A percentile compares a stretch with the other conserved stretches of the same genome.
These are phyloP conservation scores for Dynastes maya DNA, from an alignment of 2,888 invertebrate genomes.

Conservation along the genomic window DNA sequence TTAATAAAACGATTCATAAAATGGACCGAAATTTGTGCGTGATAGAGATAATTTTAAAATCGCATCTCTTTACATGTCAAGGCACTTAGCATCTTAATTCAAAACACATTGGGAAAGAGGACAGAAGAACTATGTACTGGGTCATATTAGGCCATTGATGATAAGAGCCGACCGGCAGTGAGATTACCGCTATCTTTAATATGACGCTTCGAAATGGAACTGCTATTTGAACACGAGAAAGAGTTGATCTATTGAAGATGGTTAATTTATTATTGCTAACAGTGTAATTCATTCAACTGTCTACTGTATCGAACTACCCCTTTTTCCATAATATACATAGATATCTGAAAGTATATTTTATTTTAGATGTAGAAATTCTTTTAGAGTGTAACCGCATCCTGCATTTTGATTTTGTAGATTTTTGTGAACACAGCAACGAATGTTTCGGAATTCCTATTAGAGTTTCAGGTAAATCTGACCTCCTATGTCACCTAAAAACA, in stretches of 20 bases:
- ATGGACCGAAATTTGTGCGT: background rate
- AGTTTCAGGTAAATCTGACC: too few species aligned
- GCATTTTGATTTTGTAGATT: too few species aligned
- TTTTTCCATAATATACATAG: background rate
- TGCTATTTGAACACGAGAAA: constrained; percentile 19
- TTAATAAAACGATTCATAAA: background rate
- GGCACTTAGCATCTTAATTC: constrained; percentile 33
- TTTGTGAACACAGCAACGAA: too few species aligned
- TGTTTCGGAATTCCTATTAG: too few species aligned
- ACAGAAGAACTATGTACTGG: constrained; percentile 27
- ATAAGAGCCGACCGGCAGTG: constrained; percentile 47
- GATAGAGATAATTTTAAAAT: background rate
- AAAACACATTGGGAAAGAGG: constrained; percentile 45
- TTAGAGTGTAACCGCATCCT: too few species aligned
- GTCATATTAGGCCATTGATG: constrained; percentile 38
- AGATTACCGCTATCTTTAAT: constrained; percentile 40
- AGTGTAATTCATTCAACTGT: constrained; percentile 13
- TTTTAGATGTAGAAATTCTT: too few species aligned
- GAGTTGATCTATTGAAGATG: constrained; percentile 26
- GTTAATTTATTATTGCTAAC: constrained; percentile 30
- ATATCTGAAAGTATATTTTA: background rate
- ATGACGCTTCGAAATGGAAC: constrained; percentile 21
- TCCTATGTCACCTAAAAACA: too few species aligned
- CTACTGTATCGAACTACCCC: background rate
- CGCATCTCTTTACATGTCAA: constrained; percentile 34